Percentiles rank a stretch among this genome's conserved stretches.
Conservation (phyloP, 2,888 invertebrate species). For the Serrognathus titanus region DNA sequence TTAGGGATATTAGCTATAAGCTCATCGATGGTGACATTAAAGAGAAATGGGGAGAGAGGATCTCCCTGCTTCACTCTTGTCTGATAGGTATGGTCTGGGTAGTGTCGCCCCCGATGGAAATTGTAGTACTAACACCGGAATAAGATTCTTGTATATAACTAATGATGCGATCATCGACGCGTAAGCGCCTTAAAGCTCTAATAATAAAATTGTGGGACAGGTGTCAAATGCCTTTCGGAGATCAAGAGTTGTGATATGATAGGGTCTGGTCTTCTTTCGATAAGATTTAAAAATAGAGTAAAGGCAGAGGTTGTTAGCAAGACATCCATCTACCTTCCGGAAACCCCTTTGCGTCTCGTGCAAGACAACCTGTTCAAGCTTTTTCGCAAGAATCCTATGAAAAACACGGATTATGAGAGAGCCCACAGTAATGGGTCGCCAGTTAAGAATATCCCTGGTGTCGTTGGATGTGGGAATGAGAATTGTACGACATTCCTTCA, state of each 20-base stretch:
- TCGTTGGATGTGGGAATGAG: neutral
- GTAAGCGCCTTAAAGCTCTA: conserved; percentile 31
- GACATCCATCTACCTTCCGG: conserved; percentile 37
- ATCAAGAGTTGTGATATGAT: conserved; percentile 39
- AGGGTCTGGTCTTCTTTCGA: conserved; percentile 26
- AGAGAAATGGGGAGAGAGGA: conserved; percentile 33
- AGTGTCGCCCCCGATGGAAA: conserved; percentile 21
- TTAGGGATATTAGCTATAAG: conserved; percentile 10
- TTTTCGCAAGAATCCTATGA: too few relatives aligned
- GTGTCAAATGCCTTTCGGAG: conserved; percentile 28
- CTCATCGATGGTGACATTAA: conserved; percentile 33
- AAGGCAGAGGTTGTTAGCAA: conserved; percentile 37
- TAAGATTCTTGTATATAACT: conserved; percentile 33
- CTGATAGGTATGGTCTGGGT: conserved; percentile 16
- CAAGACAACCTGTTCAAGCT: neutral
- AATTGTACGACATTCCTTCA: neutral
- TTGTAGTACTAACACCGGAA: conserved; percentile 25
- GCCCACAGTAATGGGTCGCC: neutral
- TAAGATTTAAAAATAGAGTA: conserved; percentile 32
- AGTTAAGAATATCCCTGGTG: neutral
- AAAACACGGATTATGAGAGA: too few relatives aligned
- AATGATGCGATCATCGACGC: conserved; percentile 34
- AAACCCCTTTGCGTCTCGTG: conserved; percentile 31
- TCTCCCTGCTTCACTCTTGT: conserved; percentile 46
- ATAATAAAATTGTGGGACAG: conserved; percentile 23